Evolutionary conservation across 2,113 vertebrate genomes (phyloP), one percentile per base, ranked within the genome.

Genomic region (Montifringilla adamsi): DNA sequence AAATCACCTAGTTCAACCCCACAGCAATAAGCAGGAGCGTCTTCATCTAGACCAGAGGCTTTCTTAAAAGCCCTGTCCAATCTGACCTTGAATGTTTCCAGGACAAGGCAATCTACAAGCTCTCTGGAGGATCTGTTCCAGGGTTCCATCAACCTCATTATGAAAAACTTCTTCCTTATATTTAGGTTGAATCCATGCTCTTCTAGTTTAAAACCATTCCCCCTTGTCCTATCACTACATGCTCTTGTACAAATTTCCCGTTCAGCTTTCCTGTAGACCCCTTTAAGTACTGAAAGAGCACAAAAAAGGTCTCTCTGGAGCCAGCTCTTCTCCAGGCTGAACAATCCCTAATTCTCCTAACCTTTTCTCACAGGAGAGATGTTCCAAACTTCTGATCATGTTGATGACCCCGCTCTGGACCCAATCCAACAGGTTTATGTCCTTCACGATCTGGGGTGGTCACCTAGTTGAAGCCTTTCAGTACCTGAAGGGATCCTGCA

Each of bases 41-140:
- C 27, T 73, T 53, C 19, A 59, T 37, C 30, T 66, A 22, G 31
- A 30, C 27, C 30, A 77, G n/a, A n/a, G n/a, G 7, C 15, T 37
- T 72, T 39, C n/a, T 72, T 27, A 84, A 84, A 35, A 60, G n/a
- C 13, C 46, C 8, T 10, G 0, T 47, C 13, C 39, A 52, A 9
- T 3, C 5, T 47, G 30, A 35, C 11, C 18, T 17, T 70, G 24
- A 70, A 41, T 41, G 5, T 41, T 64, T 35, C 24, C 28, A 58
- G 49, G 10, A 39, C 9, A 67, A 12, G 8, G 4, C 20, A 59
- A 28, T 27, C 18, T 41, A 13, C 0, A 1, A 28, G 7, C 6
- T 66, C 27, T 59, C 31, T 35, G 21, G 24, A 53, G 8, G 56
- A 20, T 28, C 12, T 50, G 5, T 56, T n/a, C 7, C 10, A n/a